phyloP scores from a whole-genome alignment of 1,140 invertebrate genomes.

The Diorhabda carinulata region DNA sequence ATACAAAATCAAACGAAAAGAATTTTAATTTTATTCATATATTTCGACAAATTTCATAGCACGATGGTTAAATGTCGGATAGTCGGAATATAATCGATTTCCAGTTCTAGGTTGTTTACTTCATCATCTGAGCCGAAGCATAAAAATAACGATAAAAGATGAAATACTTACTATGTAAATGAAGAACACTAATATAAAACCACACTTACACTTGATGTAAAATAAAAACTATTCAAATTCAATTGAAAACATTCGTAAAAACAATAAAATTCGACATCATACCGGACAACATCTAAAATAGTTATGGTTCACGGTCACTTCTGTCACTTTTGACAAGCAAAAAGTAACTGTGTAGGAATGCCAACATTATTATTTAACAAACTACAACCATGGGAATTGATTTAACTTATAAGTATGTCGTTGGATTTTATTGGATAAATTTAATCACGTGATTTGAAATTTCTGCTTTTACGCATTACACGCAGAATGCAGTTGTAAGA shows the following conservation, averaged over 20 bases:
- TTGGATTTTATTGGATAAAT: no score
- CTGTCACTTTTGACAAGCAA: background rate
- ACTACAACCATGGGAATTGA: background rate
- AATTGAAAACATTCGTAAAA: slow-evolving; percentile 3
- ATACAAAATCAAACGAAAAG: background rate
- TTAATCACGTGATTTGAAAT: no score
- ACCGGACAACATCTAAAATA: background rate
- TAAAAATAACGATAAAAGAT: slow-evolving; percentile 5
- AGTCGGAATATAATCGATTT: slow-evolving; percentile 15
- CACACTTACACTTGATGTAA: background rate
- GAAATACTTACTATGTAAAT: slow-evolving; percentile 6
- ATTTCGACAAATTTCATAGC: background rate
- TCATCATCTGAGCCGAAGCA: slow-evolving; percentile 5
- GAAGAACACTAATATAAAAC: background rate
- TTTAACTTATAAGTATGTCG: background rate
- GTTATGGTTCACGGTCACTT: background rate
- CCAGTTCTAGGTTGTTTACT: slow-evolving; percentile 11
- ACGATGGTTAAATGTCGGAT: slow-evolving; percentile 4
- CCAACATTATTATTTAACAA: slow-evolving; percentile 1
- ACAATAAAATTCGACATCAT: slow-evolving; percentile 1
- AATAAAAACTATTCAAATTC: background rate
- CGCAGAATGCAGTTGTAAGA: no score
- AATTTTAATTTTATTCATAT: background rate
- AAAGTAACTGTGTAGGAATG: background rate
- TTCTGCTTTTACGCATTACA: no score